Base-by-base conservation (phyloP, 2,113 vertebrate genomes). In the Gymnorhina tibicen region DNA sequence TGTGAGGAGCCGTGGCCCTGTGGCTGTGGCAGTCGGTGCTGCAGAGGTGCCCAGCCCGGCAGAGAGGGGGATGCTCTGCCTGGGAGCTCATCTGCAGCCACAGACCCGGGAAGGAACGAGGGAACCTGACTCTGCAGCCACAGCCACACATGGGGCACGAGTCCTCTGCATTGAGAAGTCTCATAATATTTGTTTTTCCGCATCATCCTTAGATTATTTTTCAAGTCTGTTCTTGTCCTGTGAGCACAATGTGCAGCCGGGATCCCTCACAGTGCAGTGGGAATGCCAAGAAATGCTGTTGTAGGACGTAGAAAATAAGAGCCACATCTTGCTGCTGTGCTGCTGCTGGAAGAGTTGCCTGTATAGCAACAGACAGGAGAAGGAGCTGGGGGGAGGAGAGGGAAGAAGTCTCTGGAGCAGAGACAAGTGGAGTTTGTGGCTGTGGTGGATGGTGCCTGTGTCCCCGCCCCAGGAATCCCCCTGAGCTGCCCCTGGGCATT, bases 401-500 rank as follows among this genome's bases (percentile, higher is more conserved):
- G 47, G 41, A n/a, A 19, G 60, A 49, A 50, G 5, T 75, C 42
- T 49, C 16, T 35, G 49, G 68, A 66, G 46, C 52, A 56, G 37
- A 37, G 41, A 24, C 0, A 0, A 37, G 42, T 28, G 41, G 62
- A 47, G 4, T 53, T 1, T 8, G 18, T 50, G 26, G 35, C 32
- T 26, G 26, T 33, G 33, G 15, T 33, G 22, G 53, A 7, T 35
- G 24, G 24, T 7, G 1, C 1, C 2, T 37, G 7, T 30, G 62
- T 67, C 20, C 23, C 32, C 2, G 6, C 23, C 27, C 37, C 28
- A 26, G 30, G 60, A 53, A 49, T 68, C 16, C 9, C 33, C 60
- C 35, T 1, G 3, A 32, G 16, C 50, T 82, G 50, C 15, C 26
- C 42, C n/a, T n/a, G 33, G 20, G 32, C 17, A 22, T 14, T 47